phyloP scores from a whole-genome alignment of 2,888 invertebrate genomes.

The Pogonocherus hispidulus region DNA sequence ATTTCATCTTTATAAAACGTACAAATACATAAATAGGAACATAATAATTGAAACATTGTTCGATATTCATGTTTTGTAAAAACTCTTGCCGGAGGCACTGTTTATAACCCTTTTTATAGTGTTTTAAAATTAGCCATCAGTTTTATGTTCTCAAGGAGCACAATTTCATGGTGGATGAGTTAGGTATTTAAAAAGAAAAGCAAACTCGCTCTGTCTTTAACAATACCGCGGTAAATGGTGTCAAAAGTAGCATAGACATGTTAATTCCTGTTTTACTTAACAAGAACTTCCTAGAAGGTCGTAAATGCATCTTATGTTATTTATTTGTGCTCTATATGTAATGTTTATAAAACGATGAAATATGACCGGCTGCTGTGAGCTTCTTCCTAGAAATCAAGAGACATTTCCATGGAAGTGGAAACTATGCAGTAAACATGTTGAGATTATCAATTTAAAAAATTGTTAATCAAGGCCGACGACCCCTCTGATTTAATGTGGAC shows the following conservation, averaged over 20 bases:
- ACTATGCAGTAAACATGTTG: constrained; percentile 18
- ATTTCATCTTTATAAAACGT: no score
- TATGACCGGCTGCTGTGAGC: constrained; percentile 14
- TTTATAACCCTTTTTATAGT: neutral
- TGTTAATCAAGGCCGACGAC: constrained; percentile 25
- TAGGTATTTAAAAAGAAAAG: constrained; percentile 24
- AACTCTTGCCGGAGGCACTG: no score
- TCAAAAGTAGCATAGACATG: constrained; percentile 25
- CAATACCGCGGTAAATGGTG: constrained; percentile 28
- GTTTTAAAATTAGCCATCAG: constrained; percentile 20
- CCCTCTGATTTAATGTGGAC: constrained; percentile 4
- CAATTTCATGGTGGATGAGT: no score
- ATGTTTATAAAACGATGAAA: constrained; percentile 11
- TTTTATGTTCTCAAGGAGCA: constrained; percentile 22
- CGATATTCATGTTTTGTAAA: no score
- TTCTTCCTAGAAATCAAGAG: constrained; percentile 29
- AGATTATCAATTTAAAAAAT: constrained; percentile 24
- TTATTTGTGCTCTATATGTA: constrained; percentile 22
- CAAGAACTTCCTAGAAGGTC: constrained; percentile 22
- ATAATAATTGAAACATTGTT: no score
- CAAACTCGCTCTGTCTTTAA: constrained; percentile 16
- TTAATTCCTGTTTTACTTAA: constrained; percentile 29
- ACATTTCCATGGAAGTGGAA: constrained; percentile 22
- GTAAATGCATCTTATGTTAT: constrained; percentile 8
- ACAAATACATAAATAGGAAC: no score